These are phyloP conservation scores for Periphyllus acericola DNA, from an alignment of 2,888 invertebrate genomes.

Conservation along the genomic window DNA sequence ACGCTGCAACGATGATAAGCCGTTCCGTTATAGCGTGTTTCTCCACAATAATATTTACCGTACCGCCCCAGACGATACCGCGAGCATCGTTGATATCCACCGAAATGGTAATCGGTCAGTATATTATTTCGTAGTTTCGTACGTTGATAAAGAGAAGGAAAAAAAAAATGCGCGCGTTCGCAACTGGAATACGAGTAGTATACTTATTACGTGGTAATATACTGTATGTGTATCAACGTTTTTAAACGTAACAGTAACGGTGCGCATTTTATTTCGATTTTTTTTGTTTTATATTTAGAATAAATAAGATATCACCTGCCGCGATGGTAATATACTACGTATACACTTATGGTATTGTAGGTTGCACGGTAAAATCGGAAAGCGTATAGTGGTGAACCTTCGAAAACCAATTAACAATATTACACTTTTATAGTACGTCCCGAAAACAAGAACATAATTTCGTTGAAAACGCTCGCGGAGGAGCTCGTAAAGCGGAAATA, in stretches of 20 bases:
- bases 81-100: not conserved
- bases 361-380: not conserved
- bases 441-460: slow-evolving; percentile 1
- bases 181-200: not conserved
- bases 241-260: too few species aligned
- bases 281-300: too few species aligned
- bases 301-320: too few species aligned
- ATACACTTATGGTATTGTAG: not conserved
- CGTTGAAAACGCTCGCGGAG: not conserved
- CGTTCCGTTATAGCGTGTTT: slow-evolving; percentile 35
- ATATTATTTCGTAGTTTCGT: not conserved
- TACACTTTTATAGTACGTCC: not conserved
- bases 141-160: not conserved
- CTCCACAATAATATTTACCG: slow-evolving; percentile 17
- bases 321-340: too few species aligned
- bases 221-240: too few species aligned
- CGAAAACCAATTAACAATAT: not conserved
- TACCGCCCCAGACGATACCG: slow-evolving; percentile 20
- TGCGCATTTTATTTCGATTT: too few species aligned
- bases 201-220: not conserved
- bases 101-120: slow-evolving; percentile 23
- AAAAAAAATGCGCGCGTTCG: not conserved
- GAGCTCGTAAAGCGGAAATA: not conserved
- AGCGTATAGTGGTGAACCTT: not conserved
- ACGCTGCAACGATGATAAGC: not conserved